A percentile compares a stretch with the other conserved stretches of the same genome.
These are phyloP conservation scores for Pheosia gnoma DNA, from an alignment of 2,888 invertebrate genomes.

Conservation along the genomic window DNA sequence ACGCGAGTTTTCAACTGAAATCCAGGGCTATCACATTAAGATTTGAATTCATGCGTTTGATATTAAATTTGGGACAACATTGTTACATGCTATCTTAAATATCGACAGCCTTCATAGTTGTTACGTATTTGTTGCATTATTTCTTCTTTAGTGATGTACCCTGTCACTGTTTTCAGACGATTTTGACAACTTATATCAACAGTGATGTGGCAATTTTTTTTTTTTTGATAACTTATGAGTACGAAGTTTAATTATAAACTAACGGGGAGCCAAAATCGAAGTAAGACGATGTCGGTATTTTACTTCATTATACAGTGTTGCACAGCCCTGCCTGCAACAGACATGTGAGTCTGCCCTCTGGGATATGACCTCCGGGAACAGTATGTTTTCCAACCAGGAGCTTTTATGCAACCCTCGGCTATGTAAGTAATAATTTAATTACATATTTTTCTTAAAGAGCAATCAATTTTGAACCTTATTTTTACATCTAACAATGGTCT, in stretches of 20 bases:
- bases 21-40: conserved; percentile 17
- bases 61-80: background rate
- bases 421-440: background rate
- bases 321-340: background rate
- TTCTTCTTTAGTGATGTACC: too few species aligned
- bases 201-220: too few species aligned
- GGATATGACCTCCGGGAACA: conserved; percentile 7
- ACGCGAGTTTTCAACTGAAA: conserved; percentile 34
- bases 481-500: too few species aligned
- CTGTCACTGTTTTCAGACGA: too few species aligned
- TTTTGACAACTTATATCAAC: too few species aligned
- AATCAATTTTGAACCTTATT: too few species aligned
- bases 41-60: background rate
- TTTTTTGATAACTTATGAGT: too few species aligned
- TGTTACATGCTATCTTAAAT: background rate
- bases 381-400: background rate
- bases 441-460: too few species aligned
- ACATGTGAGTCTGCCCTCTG: conserved; percentile 8
- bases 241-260: too few species aligned
- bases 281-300: background rate
- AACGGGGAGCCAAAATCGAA: too few species aligned
- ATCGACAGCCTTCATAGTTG: background rate
- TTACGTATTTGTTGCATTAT: too few species aligned
- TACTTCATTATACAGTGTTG: too few species aligned
- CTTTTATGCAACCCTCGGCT: background rate